Conservation (phyloP, 1,140 invertebrate species). For the Acarapis woodi region DNA sequence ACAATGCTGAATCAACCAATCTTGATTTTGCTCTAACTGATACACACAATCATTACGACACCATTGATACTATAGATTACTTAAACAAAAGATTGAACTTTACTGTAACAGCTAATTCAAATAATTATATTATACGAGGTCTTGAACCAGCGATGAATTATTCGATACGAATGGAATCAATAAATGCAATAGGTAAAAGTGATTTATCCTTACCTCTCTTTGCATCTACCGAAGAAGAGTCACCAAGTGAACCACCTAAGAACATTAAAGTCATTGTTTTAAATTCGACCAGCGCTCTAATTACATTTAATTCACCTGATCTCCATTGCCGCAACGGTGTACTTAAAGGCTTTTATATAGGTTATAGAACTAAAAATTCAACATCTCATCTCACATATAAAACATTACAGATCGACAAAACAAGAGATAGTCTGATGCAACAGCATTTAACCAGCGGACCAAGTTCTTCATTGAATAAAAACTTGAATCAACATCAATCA, state of each 20-base stretch:
- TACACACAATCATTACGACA: conserved; percentile 61
- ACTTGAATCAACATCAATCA: neutral
- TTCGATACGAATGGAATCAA: conserved; percentile 75
- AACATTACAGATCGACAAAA: conserved; percentile 47
- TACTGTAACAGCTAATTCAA: conserved; percentile 39
- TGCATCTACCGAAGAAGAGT: conserved; percentile 81
- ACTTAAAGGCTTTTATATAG: conserved; percentile 34
- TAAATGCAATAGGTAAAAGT: conserved; percentile 77
- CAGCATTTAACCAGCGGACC: conserved; percentile 17
- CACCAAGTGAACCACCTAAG: conserved; percentile 61
- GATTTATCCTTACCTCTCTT: conserved; percentile 45
- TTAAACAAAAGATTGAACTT: conserved; percentile 3
- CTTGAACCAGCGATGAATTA: conserved; percentile 78
- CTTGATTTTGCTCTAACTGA: neutral
- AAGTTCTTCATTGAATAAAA: neutral
- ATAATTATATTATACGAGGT: conserved; percentile 34
- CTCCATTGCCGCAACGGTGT: conserved; percentile 48
- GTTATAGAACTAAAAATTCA: conserved; percentile 18
- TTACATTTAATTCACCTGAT: conserved; percentile 29
- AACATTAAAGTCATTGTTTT: conserved; percentile 22
- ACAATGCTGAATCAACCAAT: neutral
- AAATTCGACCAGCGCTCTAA: neutral
- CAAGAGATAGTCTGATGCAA: too few relatives aligned
- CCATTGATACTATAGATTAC: too few relatives aligned
- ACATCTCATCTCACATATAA: conserved; percentile 42